Percentiles rank a stretch among this genome's conserved stretches.
These are phyloP conservation scores for Cistogaster globosa DNA, from an alignment of 2,888 invertebrate species.

Conservation along the genomic window DNA sequence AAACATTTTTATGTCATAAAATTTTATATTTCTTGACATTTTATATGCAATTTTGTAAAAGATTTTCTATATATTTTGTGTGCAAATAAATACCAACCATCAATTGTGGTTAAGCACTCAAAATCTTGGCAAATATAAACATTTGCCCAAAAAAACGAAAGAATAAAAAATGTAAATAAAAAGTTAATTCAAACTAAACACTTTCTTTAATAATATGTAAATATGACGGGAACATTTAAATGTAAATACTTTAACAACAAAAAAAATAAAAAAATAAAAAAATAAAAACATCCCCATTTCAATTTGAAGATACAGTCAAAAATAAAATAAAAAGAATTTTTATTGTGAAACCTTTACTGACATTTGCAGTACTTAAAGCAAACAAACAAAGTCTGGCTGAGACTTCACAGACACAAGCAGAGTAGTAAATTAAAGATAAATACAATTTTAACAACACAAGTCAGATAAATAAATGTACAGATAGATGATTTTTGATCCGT, in stretches of 20 bases:
- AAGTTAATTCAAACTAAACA: conserved; percentile 61
- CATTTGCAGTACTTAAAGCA: conserved; percentile 44
- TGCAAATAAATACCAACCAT: conserved; percentile 32
- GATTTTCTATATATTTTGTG: not conserved
- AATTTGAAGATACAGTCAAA: conserved; percentile 18
- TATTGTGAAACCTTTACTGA: conserved; percentile 41
- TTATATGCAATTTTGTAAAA: not conserved
- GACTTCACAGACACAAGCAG: conserved; percentile 1
- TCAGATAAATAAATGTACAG: conserved; percentile 1
- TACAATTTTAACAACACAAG: conserved; percentile 13
- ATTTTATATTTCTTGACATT: no score
- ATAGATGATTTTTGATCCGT: conserved; percentile 16
- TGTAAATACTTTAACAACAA: conserved; percentile 44
- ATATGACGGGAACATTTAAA: conserved; percentile 49
- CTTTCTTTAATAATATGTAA: conserved; percentile 68
- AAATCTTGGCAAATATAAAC: conserved; percentile 50
- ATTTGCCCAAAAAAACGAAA: conserved; percentile 30
- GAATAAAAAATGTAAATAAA: conserved; percentile 22
- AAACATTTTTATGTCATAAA: not conserved
- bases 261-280: conserved; percentile 2
- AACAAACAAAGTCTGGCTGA: conserved; percentile 27
- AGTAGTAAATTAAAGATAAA: conserved; percentile 57
- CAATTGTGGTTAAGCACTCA: conserved; percentile 55
- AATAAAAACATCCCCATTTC: conserved; percentile 61
- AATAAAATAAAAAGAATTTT: not conserved